Percentiles rank a stretch among this genome's conserved stretches.
phyloP scores from a whole-genome alignment of 2,888 invertebrate species.

The Spodoptera exigua region DNA sequence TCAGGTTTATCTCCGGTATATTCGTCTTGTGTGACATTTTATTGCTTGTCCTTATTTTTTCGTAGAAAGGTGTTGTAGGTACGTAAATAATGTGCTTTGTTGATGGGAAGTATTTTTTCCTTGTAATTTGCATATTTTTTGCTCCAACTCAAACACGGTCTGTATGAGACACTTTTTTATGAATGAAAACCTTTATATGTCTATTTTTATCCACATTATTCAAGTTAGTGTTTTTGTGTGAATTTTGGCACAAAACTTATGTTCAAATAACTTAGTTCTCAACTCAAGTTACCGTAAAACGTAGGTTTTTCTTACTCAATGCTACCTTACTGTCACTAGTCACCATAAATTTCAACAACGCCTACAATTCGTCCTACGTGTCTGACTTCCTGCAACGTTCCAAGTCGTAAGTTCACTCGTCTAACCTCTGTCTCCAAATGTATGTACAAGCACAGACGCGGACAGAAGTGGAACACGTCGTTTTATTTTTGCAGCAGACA shows the following conservation, averaged over 20 bases:
- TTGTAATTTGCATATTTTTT: slow-evolving; percentile 1
- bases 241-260: too few species aligned
- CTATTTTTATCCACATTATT: too few species aligned
- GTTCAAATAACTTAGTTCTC: too few species aligned
- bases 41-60: slow-evolving; percentile 31
- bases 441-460: slow-evolving; percentile 18
- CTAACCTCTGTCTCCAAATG: slow-evolving; percentile 27
- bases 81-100: slow-evolving; percentile 20
- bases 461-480: slow-evolving; percentile 41
- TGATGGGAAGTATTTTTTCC: slow-evolving; percentile 4
- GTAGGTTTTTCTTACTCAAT: too few species aligned
- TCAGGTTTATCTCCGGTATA: slow-evolving; percentile 42
- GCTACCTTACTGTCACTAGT: neutral
- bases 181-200: too few species aligned
- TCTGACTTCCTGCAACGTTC: neutral
- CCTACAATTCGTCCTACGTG: neutral
- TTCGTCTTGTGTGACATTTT: slow-evolving; percentile 36
- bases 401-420: slow-evolving; percentile 9
- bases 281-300: too few species aligned
- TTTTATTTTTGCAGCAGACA: slow-evolving; percentile 47
- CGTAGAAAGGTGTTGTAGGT: slow-evolving; percentile 9
- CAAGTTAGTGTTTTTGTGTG: too few species aligned
- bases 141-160: too few species aligned
- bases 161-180: too few species aligned
- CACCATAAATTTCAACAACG: neutral